Base-by-base conservation (phyloP, 2,113 vertebrate species). In the Rattus norvegicus region DNA sequence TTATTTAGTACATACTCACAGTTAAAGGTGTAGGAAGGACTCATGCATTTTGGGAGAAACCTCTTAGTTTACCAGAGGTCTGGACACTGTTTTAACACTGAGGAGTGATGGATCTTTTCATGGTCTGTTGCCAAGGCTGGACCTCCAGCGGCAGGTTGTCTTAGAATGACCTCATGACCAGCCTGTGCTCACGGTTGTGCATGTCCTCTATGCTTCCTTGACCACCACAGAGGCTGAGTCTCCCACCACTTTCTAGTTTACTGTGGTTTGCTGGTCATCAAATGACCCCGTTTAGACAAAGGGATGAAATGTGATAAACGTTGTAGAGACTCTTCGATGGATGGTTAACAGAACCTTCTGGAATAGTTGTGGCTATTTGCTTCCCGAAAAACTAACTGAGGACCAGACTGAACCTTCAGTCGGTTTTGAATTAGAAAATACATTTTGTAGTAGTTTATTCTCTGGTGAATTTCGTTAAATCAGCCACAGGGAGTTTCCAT, bases 331-430 rank as follows among this genome's bases (percentile, higher is more conserved):
- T 20, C 19, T 95, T 88, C 56, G 36, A 87, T 80, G 10, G 43
- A 19, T 63, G 10, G 33, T 20, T 83, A 70, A 63, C 13, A 93
- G 91, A 92, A 88, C 7, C 43, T 69, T 70, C 47, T 77, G 28
- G 8, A 92, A 93, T 19, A 36, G 69, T 69, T 93, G 26, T 5
- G 72, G 24, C 24, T 73, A 10, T 75, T 77, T 95, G 72, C 69
- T 93, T 94, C 86, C 69, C 56, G 87, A 10, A 86, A 76, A 88
- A 88, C 22, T n/a, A 85, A 94, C 24, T 80, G 28, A 92, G 14
- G 61, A 81, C 4, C 43, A 95, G 88, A 67, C 28, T 86, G 73
- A 90, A 39, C 56, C 65, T 87, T 87, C 54, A 75, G 26, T 22
- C 84, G 16, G 65, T 76, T 88, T 88, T 30, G 20, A 49, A 54